Base-by-base conservation (phyloP, 2,888 invertebrate species). In the Lasioglossum oenotherae region DNA sequence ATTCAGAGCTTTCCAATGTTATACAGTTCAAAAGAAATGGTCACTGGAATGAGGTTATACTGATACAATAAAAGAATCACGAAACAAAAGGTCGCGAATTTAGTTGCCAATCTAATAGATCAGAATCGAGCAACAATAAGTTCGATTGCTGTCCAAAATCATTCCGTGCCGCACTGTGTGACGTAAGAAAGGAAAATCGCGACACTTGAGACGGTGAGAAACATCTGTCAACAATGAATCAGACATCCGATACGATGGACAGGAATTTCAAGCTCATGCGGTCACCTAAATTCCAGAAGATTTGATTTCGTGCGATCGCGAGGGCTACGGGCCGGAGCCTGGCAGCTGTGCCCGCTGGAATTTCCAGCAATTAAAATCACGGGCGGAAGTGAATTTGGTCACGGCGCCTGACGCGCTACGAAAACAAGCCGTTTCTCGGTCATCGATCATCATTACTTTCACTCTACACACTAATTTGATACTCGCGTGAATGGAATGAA, bases 401-500 rank as follows among this genome's bases (percentile, higher is more conserved):
- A 71, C 38, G 38, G 38, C 23, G 23, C 23, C 12, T 71, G 69
- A 71, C 2, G 69, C 41, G 4, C 69, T 12, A 71, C 38, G 38
- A 41, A 71, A 38, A 71, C 69, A 38, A 38, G 41, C n/a, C 41
- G 69, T 41, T 41, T n/a, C 69, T 71, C 69, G 69, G 38, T 41
- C 69, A 71, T 71, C 69, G 69, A 71, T 41, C 69, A 38, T 71
- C 23, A 41, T 71, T 71, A 71, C 69, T 71, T 71, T 71, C 69
- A 41, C 53, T 19, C 14, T 23, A 6, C 4, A 2, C 88, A 67
- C 69, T 71, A 71, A 71, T 71, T 71, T 10, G 35, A 71, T 71
- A n/a, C 23, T 71, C 69, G 69, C 69, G 86, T 89, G 82, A 78
- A 78, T 35, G 67, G 67, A 67, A 35, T 19, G 31, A 35, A 35